Conservation (phyloP, 2,113 vertebrate genomes). For the Lates calcarifer region DNA sequence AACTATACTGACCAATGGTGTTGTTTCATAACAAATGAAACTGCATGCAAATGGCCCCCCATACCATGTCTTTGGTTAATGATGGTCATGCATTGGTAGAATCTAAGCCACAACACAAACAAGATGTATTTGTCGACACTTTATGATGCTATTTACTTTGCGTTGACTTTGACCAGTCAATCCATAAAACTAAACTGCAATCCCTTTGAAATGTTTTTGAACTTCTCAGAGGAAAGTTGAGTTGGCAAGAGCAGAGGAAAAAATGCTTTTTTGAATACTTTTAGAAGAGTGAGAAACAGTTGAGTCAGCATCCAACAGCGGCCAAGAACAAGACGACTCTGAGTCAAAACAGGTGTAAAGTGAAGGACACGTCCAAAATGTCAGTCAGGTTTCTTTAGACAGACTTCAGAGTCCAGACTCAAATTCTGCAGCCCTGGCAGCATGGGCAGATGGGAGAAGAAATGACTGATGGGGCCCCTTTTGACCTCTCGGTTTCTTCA, state of each 20-base stretch:
- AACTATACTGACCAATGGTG: slow-evolving; percentile 1
- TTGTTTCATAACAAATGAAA: background rate
- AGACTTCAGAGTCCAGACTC: slow-evolving; percentile 9
- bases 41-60: background rate
- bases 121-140: background rate
- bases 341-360: slow-evolving; percentile 31
- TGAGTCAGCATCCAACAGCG: slow-evolving; percentile 33
- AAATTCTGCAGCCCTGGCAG: slow-evolving; percentile 5
- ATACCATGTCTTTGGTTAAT: background rate
- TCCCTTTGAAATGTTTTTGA: slow-evolving; percentile 15
- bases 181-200: background rate
- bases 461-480: background rate
- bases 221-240: background rate
- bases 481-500: background rate
- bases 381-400: slow-evolving; percentile 16
- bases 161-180: background rate
- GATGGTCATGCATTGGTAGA: background rate
- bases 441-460: background rate
- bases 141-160: background rate
- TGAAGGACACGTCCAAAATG: slow-evolving; percentile 25
- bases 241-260: background rate
- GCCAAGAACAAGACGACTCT: slow-evolving; percentile 34
- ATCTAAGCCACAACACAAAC: background rate
- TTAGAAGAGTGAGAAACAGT: background rate
- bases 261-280: slow-evolving; percentile 10